Evolutionary conservation across 2,113 vertebrate species (phyloP).

Genomic region (Hydrochoerus hydrochaeris): DNA sequence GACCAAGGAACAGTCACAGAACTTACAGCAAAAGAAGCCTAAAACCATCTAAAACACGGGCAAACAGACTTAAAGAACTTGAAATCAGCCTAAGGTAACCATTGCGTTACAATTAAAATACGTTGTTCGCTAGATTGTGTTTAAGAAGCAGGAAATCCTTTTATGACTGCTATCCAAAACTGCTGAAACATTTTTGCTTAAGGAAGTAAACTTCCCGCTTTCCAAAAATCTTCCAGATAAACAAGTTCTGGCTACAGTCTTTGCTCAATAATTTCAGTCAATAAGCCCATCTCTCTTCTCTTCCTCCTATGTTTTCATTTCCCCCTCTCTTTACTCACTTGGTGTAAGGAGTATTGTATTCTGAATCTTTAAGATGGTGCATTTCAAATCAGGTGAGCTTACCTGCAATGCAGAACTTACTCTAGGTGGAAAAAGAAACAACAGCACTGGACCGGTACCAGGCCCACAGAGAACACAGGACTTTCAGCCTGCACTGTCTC

Average conservation of each 20-base stretch:
- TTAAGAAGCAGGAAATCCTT: constrained; percentile 29
- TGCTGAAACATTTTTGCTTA: constrained; percentile 36
- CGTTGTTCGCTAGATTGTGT: neutral
- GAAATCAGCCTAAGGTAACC: neutral
- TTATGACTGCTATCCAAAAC: constrained; percentile 6
- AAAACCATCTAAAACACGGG: neutral
- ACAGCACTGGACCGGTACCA: neutral
- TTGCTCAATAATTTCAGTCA: neutral
- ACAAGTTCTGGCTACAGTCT: neutral
- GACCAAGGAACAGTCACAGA: neutral
- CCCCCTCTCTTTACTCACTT: neutral
- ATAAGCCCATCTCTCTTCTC: neutral
- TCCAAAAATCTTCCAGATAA: constrained; percentile 21
- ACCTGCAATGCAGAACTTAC: constrained; percentile 7
- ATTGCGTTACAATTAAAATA: neutral
- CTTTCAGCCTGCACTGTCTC: neutral
- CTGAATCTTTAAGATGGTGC: neutral
- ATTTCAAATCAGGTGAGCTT: constrained; percentile 24
- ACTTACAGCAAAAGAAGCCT: neutral
- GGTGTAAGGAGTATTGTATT: neutral
- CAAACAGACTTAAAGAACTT: neutral
- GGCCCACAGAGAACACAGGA: neutral
- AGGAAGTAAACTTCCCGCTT: neutral
- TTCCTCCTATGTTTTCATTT: neutral
- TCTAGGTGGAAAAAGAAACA: constrained; percentile 14